A percentile compares a stretch with the other conserved stretches of the same genome.
phyloP scores from a whole-genome alignment of 2,888 invertebrate genomes.

The Spodoptera picta region DNA sequence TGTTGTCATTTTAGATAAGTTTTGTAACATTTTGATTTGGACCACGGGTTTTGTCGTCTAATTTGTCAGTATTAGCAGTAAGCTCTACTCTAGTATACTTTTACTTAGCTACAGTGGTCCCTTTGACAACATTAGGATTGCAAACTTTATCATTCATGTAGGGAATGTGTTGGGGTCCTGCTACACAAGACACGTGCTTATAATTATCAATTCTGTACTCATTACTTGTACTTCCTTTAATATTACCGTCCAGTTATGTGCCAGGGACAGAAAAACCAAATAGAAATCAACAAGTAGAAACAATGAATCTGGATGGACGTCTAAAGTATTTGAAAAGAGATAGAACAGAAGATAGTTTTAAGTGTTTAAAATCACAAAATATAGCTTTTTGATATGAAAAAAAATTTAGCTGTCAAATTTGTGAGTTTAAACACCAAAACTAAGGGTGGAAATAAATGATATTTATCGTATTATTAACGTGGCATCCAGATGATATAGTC shows the following conservation, averaged over 20 bases:
- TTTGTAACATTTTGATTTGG: conserved; percentile 51
- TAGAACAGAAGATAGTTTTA: conserved; percentile 5
- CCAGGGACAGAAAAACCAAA: conserved; percentile 84
- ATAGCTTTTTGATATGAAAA: too few relatives aligned
- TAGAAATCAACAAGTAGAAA: conserved; percentile 80
- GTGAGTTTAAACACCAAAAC: conserved; percentile 19
- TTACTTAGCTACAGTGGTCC: conserved; percentile 75
- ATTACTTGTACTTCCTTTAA: conserved; percentile 88
- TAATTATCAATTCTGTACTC: conserved; percentile 84
- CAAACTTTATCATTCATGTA: conserved; percentile 70
- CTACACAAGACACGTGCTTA: conserved; percentile 87
- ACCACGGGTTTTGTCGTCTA: conserved; percentile 57
- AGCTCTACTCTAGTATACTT: conserved; percentile 71
- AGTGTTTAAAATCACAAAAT: conserved; percentile 6
- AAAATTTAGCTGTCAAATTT: too few relatives aligned
- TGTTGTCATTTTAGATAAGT: conserved; percentile 69
- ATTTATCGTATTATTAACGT: conserved; percentile 38
- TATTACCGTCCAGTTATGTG: conserved; percentile 80
- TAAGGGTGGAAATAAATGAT: conserved; percentile 11
- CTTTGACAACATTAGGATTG: conserved; percentile 79
- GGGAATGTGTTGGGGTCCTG: conserved; percentile 80
- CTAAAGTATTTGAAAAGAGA: conserved; percentile 16
- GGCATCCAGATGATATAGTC: conserved; percentile 59
- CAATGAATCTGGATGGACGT: conserved; percentile 60
- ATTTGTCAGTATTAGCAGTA: conserved; percentile 59